phyloP scores from a whole-genome alignment of 2,888 invertebrate genomes.

The Oxyteleia sp. region DNA sequence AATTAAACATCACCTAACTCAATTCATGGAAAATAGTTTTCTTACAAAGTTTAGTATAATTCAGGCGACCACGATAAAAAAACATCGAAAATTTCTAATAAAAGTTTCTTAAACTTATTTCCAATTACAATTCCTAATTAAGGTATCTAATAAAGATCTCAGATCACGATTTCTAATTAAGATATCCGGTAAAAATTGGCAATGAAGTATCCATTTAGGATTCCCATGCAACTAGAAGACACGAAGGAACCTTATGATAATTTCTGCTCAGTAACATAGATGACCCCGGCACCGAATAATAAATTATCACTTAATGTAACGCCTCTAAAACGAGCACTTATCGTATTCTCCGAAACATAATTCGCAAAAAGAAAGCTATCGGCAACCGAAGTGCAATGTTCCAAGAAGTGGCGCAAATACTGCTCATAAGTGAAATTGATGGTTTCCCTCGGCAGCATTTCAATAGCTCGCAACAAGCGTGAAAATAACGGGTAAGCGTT shows the following conservation, averaged over 20 bases:
- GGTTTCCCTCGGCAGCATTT: slow-evolving; percentile 65
- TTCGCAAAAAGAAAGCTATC: slow-evolving; percentile 51
- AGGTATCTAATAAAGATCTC: not conserved
- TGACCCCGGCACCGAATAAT: slow-evolving; percentile 39
- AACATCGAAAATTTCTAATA: too few relatives aligned
- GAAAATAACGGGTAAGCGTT: slow-evolving; percentile 67
- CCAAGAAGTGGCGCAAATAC: slow-evolving; percentile 59
- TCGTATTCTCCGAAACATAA: slow-evolving; percentile 51
- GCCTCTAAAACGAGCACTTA: slow-evolving; percentile 50
- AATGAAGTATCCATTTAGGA: too few relatives aligned
- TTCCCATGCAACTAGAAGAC: not conserved
- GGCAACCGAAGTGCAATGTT: slow-evolving; percentile 46
- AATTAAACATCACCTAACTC: too few relatives aligned
- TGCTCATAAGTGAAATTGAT: slow-evolving; percentile 65
- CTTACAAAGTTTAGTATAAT: too few relatives aligned
- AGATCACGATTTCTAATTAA: too few relatives aligned
- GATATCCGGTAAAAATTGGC: too few relatives aligned
- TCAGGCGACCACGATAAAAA: too few relatives aligned
- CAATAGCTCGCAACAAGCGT: slow-evolving; percentile 66
- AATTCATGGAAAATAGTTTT: too few relatives aligned
- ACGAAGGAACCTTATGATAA: slow-evolving; percentile 5
- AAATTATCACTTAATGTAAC: slow-evolving; percentile 66
- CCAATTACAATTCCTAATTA: not conserved
- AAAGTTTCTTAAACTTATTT: too few relatives aligned
- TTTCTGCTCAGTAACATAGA: not conserved